phyloP scores from a whole-genome alignment of 2,888 invertebrate genomes.

The Mythimna lalbum region DNA sequence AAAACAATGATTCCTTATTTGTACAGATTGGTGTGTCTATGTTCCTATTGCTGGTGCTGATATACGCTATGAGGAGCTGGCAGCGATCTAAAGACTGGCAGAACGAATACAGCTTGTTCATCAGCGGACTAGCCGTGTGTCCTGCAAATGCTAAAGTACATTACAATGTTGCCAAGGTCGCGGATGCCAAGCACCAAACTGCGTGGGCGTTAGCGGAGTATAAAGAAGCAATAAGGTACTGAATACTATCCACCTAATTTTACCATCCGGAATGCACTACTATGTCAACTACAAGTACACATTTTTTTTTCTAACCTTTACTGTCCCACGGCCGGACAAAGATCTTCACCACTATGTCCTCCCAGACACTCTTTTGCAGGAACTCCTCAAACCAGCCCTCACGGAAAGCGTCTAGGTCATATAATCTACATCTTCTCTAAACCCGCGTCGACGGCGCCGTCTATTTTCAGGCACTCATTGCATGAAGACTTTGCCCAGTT shows the following conservation, averaged over 20 bases:
- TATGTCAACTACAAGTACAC: background rate
- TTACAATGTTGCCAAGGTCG: conserved; percentile 98
- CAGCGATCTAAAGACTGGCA: conserved; percentile 95
- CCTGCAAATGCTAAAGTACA: conserved; percentile 98
- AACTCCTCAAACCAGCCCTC: background rate
- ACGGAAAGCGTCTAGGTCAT: background rate
- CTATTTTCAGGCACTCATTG: background rate
- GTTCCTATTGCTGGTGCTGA: conserved; percentile 69
- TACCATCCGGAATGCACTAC: background rate
- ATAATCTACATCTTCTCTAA: background rate
- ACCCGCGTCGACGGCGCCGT: background rate
- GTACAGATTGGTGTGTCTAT: conserved; percentile 69
- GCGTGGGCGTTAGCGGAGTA: conserved; percentile 94
- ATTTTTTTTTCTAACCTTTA: background rate
- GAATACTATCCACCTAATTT: background rate
- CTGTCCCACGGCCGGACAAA: background rate
- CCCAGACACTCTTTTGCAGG: background rate
- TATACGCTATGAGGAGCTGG: conserved; percentile 85
- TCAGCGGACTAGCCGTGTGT: conserved; percentile 96
- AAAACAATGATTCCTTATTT: background rate
- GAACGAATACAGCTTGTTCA: conserved; percentile 94
- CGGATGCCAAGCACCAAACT: conserved; percentile 93
- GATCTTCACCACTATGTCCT: background rate
- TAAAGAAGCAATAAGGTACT: conserved; percentile 93
- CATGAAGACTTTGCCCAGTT: background rate